These are phyloP conservation scores for Xenotilapia longispinis DNA, from an alignment of 2,113 vertebrate genomes.

Conservation along the genomic window DNA sequence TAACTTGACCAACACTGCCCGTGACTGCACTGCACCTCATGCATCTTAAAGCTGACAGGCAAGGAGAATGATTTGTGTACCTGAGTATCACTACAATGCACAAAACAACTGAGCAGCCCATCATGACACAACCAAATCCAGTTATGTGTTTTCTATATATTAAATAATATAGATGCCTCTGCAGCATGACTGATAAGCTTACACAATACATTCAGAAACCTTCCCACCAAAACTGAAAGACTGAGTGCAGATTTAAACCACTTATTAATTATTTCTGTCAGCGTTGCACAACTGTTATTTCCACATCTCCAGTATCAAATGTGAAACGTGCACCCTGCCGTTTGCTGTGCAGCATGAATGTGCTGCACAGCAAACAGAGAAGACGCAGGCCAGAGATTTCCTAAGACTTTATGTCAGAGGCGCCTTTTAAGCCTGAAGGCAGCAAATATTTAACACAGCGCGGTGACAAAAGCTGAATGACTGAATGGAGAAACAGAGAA, in stretches of 20 bases:
- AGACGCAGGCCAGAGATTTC: background rate
- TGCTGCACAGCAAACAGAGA: background rate
- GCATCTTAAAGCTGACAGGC: background rate
- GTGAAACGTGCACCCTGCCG: background rate
- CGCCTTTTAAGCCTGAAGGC: background rate
- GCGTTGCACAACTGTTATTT: background rate
- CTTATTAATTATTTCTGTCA: background rate
- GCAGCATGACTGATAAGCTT: fast-evolving
- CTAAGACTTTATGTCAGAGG: background rate
- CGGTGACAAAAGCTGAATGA: background rate
- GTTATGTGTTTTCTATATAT: background rate
- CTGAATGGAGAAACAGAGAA: background rate
- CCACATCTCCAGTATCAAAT: background rate
- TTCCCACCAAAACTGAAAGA: background rate
- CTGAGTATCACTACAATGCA: background rate
- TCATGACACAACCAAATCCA: background rate
- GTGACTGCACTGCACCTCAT: background rate
- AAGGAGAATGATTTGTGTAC: background rate
- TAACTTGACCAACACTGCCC: too few species aligned
- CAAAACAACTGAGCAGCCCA: background rate
- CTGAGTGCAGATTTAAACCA: background rate
- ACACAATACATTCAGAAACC: background rate
- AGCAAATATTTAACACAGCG: background rate
- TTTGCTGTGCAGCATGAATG: background rate
- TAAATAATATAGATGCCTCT: background rate